Evolutionary conservation across 2,888 invertebrate genomes (phyloP).

Genomic region (Eupithecia centaureata): DNA sequence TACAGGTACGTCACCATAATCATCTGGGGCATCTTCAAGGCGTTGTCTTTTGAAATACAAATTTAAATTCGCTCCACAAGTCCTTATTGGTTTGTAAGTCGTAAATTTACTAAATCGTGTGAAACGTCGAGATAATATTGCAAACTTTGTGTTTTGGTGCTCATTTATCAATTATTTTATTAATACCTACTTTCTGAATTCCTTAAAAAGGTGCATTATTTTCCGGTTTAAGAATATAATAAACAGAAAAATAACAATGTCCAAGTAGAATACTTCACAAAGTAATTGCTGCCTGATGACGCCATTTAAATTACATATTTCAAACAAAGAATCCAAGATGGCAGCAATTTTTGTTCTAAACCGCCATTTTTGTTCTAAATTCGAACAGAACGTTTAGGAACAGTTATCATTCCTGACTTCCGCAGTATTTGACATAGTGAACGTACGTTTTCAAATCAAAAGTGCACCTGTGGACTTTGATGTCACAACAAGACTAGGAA

Average conservation of each 20-base stretch:
- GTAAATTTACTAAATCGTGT: constrained; percentile 61
- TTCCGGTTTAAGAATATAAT: too few relatives aligned
- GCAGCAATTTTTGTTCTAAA: not conserved
- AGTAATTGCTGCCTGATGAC: not conserved
- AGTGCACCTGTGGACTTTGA: not conserved
- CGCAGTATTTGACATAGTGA: constrained; percentile 7
- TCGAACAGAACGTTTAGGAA: not conserved
- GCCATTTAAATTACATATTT: not conserved
- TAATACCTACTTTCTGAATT: constrained; percentile 31
- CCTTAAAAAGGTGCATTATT: not conserved
- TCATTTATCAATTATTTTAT: constrained; percentile 46
- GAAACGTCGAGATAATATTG: constrained; percentile 47
- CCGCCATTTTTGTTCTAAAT: not conserved
- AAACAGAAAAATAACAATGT: too few relatives aligned
- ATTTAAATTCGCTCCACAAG: constrained; percentile 56
- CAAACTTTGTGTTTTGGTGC: constrained; percentile 41
- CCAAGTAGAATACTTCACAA: not conserved
- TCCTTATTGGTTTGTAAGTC: constrained; percentile 61
- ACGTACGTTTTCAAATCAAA: constrained; percentile 24
- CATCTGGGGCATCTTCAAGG: constrained; percentile 10
- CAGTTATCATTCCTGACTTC: not conserved
- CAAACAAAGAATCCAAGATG: not conserved
- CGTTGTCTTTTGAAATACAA: constrained; percentile 38
- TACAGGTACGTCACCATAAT: constrained; percentile 37
- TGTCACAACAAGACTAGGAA: not conserved